Evolutionary conservation across 1,140 invertebrate genomes (phyloP).

Genomic region (Mya arenaria): DNA sequence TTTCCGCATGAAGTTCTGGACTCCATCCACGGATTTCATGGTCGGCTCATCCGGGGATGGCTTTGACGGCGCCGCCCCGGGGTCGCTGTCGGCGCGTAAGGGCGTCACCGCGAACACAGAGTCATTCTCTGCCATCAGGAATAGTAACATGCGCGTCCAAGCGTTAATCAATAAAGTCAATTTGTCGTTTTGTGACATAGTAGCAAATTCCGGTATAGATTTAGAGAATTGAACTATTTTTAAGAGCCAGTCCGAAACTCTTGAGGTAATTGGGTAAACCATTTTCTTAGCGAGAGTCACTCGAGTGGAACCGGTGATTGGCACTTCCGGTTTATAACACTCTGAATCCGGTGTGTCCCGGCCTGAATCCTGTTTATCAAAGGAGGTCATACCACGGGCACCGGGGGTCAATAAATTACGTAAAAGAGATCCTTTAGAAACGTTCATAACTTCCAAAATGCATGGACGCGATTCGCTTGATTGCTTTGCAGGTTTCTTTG

Average conservation of each 20-base stretch:
- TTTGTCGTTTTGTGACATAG: constrained; percentile 76
- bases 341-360: constrained; percentile 52
- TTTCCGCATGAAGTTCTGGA: constrained; percentile 78
- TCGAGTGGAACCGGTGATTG: constrained; percentile 64
- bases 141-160: constrained; percentile 76
- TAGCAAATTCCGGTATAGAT: constrained; percentile 75
- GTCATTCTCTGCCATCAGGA: constrained; percentile 80
- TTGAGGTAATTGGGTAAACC: constrained; percentile 77
- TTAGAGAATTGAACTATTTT: constrained; percentile 78
- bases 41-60: constrained; percentile 75
- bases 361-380: constrained; percentile 27
- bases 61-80: constrained; percentile 25
- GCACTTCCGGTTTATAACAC: constrained; percentile 27
- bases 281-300: constrained; percentile 80
- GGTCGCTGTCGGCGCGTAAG: constrained; percentile 39
- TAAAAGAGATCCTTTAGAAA: constrained; percentile 24
- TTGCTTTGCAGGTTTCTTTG: constrained; percentile 26
- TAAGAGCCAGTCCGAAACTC: constrained; percentile 79
- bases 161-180: constrained; percentile 76
- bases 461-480: background rate
- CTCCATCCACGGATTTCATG: constrained; percentile 77
- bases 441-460: background rate
- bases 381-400: background rate
- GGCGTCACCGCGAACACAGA: constrained; percentile 79
- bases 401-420: constrained; percentile 22